A percentile compares a stretch with the other conserved stretches of the same genome.
These are phyloP conservation scores for Lophius americanus DNA, from an alignment of 2,797 vertebrate genomes.

Conservation along the genomic window DNA sequence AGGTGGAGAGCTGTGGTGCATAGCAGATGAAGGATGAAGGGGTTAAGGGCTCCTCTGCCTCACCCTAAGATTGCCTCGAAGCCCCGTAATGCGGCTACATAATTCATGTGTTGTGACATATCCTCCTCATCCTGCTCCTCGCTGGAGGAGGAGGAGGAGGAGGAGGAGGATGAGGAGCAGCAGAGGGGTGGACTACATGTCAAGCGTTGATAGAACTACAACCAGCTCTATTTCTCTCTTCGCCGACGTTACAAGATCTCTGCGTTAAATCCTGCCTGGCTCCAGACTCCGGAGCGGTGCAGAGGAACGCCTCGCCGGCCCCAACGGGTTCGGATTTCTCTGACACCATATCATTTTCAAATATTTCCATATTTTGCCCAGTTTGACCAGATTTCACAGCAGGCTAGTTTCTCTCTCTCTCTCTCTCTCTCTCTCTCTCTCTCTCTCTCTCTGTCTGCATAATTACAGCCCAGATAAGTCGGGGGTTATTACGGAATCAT, in stretches of 20 bases:
- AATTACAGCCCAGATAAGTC: too few relatives aligned
- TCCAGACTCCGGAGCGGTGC: conserved; percentile 33
- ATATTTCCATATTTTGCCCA: conserved; percentile 40
- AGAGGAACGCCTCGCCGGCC: conserved; percentile 31
- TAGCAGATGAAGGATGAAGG: conserved; percentile 74
- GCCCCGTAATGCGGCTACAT: conserved; percentile 65
- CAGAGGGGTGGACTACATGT: neutral
- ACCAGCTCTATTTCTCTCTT: conserved; percentile 31
- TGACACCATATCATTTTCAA: conserved; percentile 46
- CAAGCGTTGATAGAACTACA: conserved; percentile 17
- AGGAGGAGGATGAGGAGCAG: conserved; percentile 31
- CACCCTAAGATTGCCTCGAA: conserved; percentile 59
- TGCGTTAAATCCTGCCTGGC: conserved; percentile 15
- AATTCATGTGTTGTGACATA: conserved; percentile 75
- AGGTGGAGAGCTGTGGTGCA: conserved; percentile 62
- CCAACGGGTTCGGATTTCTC: conserved; percentile 38
- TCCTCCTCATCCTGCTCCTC: conserved; percentile 45
- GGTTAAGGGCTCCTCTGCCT: conserved; percentile 60
- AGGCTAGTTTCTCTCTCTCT: conserved; percentile 17
- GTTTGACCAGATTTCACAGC: conserved; percentile 45
- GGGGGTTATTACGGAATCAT: too few relatives aligned
- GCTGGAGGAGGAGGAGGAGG: conserved; percentile 42
- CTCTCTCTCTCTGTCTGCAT: too few relatives aligned
- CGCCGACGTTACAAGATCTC: conserved; percentile 23
- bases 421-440: neutral